Evolutionary conservation across 2,797 vertebrate species (phyloP), one percentile per base, ranked within the genome.

Genomic region (Epinephelus awoara): DNA sequence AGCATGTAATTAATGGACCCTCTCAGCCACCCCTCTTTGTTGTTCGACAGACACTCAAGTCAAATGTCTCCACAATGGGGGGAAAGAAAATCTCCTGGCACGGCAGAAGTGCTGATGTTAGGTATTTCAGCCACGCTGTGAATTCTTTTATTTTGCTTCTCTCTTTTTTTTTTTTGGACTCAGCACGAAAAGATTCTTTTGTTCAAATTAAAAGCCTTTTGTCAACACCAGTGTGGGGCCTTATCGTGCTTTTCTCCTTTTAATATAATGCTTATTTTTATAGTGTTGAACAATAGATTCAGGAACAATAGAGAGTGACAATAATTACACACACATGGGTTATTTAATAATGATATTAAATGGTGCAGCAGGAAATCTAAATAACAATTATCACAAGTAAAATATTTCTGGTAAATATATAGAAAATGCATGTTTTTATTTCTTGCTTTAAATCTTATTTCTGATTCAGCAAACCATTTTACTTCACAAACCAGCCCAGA

Each of bases 1-100:
- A 94, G 94, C 92, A 92, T 93, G 92, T 94, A 94, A 94, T 93
- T 94, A 94, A 94, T 93, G 94, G 91, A 93, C 81, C 86, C 92
- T 93, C 91, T 91, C 90, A 91, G 85, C 88, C 91, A 86, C 79
- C 91, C 92, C 91, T 92, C 94, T 95, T 94, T 93, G 94, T 94
- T 94, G 93, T 93, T 92, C 91, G 73, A 92, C 92, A 94, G 93
- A 94, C 93, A 93, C 90, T 94, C 93, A 89, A 94, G 92, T 94
- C 92, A 92, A 93, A 93, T 90, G 92, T 93, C 92, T 94, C 93
- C 90, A 92, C 92, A 93, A 93, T 90, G 87, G 90, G 81, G 78
- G 89, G 84, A 88, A 88, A 79, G 89, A 84, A 91, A 92, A 91
- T 84, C 85, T 94, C 89, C 90, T 91, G 88, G 90, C 92, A 76